phyloP scores from a whole-genome alignment of 2,797 vertebrate species.

The Cossypha niveicapilla region DNA sequence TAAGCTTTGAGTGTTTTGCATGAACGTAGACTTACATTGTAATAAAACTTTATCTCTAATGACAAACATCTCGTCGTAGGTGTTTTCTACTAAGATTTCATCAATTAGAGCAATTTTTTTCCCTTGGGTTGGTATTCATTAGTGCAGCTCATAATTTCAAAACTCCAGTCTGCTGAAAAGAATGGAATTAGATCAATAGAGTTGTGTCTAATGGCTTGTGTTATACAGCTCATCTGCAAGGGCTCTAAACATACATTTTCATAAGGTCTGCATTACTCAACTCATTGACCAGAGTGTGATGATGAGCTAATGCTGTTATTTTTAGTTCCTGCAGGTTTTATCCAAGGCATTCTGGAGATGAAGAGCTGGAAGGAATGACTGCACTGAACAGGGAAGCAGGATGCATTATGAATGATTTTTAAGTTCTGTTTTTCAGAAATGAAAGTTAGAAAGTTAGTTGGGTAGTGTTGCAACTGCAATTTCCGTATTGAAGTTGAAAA shows the following conservation, averaged over 20 bases:
- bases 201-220: slow-evolving; percentile 64
- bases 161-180: slow-evolving; percentile 51
- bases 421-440: slow-evolving; percentile 16
- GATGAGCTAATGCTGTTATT: slow-evolving; percentile 59
- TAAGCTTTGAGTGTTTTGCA: not conserved
- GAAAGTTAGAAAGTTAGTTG: not conserved
- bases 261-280: slow-evolving; percentile 64
- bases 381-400: not conserved
- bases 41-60: not conserved
- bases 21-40: not conserved
- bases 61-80: not conserved
- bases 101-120: not conserved
- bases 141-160: slow-evolving; percentile 41
- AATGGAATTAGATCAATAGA: slow-evolving; percentile 56
- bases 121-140: not conserved
- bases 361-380: slow-evolving; percentile 32
- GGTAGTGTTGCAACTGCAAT: not conserved
- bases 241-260: slow-evolving; percentile 43
- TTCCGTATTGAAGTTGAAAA: no score
- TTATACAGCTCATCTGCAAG: slow-evolving; percentile 56
- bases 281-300: slow-evolving; percentile 57
- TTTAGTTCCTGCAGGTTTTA: slow-evolving; percentile 41
- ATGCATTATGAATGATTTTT: not conserved
- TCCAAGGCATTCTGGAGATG: slow-evolving; percentile 7
- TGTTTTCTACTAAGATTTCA: slow-evolving; percentile 32